Conservation (phyloP, 2,113 vertebrate species). For the Haplochromis vanheusdeni region DNA sequence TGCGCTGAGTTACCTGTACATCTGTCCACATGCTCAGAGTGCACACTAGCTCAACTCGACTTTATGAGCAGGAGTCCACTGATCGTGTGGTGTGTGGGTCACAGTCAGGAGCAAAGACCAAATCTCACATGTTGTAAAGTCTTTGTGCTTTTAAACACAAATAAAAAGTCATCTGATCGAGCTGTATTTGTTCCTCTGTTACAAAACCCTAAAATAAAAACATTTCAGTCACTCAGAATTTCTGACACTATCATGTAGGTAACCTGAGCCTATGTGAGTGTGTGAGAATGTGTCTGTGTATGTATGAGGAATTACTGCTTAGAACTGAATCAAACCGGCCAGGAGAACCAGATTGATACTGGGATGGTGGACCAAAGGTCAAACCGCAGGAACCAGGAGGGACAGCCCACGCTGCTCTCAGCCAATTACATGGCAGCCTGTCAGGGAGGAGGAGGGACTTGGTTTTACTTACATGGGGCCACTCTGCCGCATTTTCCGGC, state of each 20-base stretch:
- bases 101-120: background rate
- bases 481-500: background rate
- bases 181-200: background rate
- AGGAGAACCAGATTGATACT: background rate
- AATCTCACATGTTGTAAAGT: background rate
- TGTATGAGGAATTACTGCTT: background rate
- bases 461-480: background rate
- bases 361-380: background rate
- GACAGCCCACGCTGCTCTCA: background rate
- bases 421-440: constrained; percentile 3
- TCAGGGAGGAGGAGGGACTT: background rate
- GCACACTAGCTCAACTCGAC: background rate
- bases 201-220: background rate
- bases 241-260: background rate
- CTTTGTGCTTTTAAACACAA: background rate
- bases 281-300: background rate
- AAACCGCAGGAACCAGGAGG: background rate
- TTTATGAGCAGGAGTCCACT: background rate
- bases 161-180: background rate
- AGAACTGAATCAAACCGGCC: background rate
- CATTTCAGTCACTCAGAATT: background rate
- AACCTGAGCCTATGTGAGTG: background rate
- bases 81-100: background rate
- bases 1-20: background rate
- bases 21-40: background rate